These are phyloP conservation scores for Bugula neritina DNA, from an alignment of 2,888 invertebrate species.

Conservation along the genomic window DNA sequence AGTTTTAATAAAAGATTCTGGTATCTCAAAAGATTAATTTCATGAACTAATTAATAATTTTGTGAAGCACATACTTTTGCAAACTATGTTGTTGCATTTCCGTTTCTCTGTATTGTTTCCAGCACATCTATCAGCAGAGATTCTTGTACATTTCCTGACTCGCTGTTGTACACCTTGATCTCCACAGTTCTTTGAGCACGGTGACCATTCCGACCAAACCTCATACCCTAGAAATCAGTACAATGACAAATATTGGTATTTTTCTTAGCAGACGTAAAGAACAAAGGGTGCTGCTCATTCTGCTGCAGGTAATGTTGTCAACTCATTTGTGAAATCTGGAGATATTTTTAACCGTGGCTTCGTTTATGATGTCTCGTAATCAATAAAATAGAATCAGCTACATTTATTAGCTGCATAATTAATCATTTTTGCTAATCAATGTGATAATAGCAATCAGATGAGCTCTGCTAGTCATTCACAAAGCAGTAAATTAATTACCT, in stretches of 20 bases:
- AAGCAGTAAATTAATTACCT: background rate
- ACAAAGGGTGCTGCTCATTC: no score
- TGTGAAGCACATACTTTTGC: slow-evolving; percentile 4
- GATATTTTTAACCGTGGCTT: background rate
- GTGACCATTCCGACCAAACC: slow-evolving; percentile 25
- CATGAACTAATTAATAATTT: no score
- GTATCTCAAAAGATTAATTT: no score
- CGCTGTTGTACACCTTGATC: slow-evolving; percentile 22
- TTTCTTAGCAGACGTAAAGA: background rate
- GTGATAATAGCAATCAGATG: background rate
- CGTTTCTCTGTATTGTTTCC: slow-evolving; percentile 23
- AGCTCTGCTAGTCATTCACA: background rate
- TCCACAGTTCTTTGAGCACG: slow-evolving; percentile 25
- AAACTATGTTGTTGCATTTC: slow-evolving; percentile 9
- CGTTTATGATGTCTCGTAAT: background rate
- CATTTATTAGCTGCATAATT: background rate
- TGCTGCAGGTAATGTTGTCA: no score
- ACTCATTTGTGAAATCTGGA: background rate
- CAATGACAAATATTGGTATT: background rate
- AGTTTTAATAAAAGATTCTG: no score
- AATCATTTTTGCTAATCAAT: background rate
- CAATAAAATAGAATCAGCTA: background rate
- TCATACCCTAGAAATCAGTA: slow-evolving; percentile 3
- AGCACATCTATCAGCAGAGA: background rate
- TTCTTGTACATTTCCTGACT: slow-evolving; percentile 10